These are phyloP conservation scores for Ptilodon capucinus DNA, from an alignment of 2,888 invertebrate species.

Conservation along the genomic window DNA sequence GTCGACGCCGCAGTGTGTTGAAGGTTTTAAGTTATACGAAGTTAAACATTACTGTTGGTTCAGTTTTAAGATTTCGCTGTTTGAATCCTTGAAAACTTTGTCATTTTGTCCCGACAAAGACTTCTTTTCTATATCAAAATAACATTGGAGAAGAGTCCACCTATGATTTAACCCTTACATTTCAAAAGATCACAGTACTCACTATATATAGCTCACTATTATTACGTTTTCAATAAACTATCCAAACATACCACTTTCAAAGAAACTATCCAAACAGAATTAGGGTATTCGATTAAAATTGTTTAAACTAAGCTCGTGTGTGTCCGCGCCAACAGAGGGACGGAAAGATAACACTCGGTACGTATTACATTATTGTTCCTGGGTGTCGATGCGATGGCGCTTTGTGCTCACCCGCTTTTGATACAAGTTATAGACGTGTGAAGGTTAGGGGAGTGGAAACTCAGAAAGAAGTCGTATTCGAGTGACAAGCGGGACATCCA, in stretches of 20 bases:
- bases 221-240: conserved; percentile 6
- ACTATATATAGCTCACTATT: not conserved
- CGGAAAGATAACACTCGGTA: conserved; percentile 49
- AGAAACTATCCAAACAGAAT: conserved; percentile 17
- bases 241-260: conserved; percentile 1
- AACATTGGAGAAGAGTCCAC: too few species aligned
- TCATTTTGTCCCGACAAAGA: too few species aligned
- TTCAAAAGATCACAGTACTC: too few species aligned
- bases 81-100: too few species aligned
- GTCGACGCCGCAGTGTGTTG: too few species aligned
- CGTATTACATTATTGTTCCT: conserved; percentile 51
- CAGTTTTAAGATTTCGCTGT: too few species aligned
- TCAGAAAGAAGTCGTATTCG: too few species aligned
- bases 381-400: conserved; percentile 45
- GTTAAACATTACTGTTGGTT: too few species aligned
- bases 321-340: conserved; percentile 46
- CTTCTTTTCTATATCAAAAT: too few species aligned
- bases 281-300: conserved; percentile 31
- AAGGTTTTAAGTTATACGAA: too few species aligned
- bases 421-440: conserved; percentile 10
- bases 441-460: conserved; percentile 1
- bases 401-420: conserved; percentile 30
- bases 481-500: too few species aligned
- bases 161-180: too few species aligned
- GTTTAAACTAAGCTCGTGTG: conserved; percentile 50